These are phyloP conservation scores for Acromyrmex heyeri DNA, from an alignment of 1,140 invertebrate genomes.

Conservation along the genomic window DNA sequence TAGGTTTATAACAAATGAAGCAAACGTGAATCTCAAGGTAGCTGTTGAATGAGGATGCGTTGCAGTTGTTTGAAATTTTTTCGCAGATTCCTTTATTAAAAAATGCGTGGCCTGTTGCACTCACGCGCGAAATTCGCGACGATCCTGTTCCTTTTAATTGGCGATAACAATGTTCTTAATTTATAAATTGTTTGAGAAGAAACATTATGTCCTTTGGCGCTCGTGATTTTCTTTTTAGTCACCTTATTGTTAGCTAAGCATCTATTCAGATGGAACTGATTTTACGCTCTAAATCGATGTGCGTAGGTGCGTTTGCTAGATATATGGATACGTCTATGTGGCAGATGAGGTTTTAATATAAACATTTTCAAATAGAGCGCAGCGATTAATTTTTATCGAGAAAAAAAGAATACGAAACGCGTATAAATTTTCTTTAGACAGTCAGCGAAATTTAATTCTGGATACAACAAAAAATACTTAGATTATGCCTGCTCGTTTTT, in stretches of 20 bases:
- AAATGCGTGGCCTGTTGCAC: not conserved
- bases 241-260: not conserved
- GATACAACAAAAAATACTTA: not conserved
- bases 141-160: not conserved
- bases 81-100: slow-evolving; percentile 31
- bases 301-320: not conserved
- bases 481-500: not conserved
- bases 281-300: not conserved
- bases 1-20: slow-evolving; percentile 43
- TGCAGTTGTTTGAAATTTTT: slow-evolving; percentile 53
- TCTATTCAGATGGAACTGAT: slow-evolving; percentile 6
- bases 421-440: not conserved
- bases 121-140: not conserved
- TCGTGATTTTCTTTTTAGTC: not conserved
- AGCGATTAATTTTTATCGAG: not conserved
- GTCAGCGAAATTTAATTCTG: not conserved
- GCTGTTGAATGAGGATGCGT: slow-evolving; percentile 30
- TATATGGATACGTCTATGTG: not conserved
- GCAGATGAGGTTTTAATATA: slow-evolving; percentile 3
- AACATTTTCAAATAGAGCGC: not conserved
- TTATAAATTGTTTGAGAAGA: not conserved
- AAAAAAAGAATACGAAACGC: not conserved
- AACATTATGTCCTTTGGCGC: not conserved
- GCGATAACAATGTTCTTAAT: not conserved
- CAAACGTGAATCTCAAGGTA: slow-evolving; percentile 43